Conservation (phyloP, 2,888 invertebrate genomes). For the Acanthosepion esculentum region DNA sequence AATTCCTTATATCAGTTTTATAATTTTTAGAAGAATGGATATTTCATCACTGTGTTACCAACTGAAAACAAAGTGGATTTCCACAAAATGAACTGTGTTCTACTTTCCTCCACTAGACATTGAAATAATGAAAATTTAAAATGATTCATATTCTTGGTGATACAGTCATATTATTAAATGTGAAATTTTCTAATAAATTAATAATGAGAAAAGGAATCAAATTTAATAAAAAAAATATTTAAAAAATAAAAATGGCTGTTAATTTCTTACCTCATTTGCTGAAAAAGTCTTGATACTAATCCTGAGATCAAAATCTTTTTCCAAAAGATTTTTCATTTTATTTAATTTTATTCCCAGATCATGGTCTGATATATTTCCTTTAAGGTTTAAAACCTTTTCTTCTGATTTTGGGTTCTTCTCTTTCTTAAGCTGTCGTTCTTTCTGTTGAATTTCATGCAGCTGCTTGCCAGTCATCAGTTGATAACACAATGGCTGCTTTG, state of each 20-base stretch:
- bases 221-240: too few relatives aligned
- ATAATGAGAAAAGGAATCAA: too few relatives aligned
- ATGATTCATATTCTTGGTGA: too few relatives aligned
- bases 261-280: slow-evolving; percentile 18
- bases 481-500: slow-evolving; percentile 47
- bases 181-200: too few relatives aligned
- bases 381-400: slow-evolving; percentile 52
- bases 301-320: slow-evolving; percentile 50
- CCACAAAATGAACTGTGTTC: too few relatives aligned
- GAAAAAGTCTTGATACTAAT: not conserved
- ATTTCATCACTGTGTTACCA: too few relatives aligned
- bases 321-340: slow-evolving; percentile 48
- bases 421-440: slow-evolving; percentile 50
- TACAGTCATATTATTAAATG: too few relatives aligned
- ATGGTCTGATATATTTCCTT: slow-evolving; percentile 52
- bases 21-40: too few relatives aligned
- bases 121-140: too few relatives aligned
- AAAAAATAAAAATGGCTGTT: not conserved
- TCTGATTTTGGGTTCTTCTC: slow-evolving; percentile 46
- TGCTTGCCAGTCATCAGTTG: slow-evolving; percentile 52
- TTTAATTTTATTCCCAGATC: slow-evolving; percentile 53
- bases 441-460: slow-evolving; percentile 48
- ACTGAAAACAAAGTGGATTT: too few relatives aligned
- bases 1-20: too few relatives aligned
- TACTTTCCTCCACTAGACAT: too few relatives aligned